These are phyloP conservation scores for Adelphocoris suturalis DNA, from an alignment of 2,888 invertebrate species.

Conservation along the genomic window DNA sequence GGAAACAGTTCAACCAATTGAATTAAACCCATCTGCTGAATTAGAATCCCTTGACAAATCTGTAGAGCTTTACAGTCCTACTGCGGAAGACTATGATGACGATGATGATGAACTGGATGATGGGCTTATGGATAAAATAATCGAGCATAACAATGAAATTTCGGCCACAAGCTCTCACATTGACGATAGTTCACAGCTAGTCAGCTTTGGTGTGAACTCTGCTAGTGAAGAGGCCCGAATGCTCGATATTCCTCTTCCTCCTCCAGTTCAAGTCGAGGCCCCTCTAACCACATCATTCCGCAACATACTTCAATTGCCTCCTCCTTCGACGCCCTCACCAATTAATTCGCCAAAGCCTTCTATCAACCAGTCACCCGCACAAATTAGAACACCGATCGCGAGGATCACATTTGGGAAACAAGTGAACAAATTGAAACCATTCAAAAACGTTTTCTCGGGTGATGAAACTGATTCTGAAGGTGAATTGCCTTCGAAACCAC, in stretches of 20 bases:
- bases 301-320: slow-evolving; percentile 72
- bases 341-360: not conserved
- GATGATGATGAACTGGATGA: slow-evolving; percentile 71
- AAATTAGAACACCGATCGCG: slow-evolving; percentile 69
- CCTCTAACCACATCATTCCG: slow-evolving; percentile 74
- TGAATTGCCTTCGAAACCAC: slow-evolving; percentile 42
- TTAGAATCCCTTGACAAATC: slow-evolving; percentile 60
- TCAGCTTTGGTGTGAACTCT: slow-evolving; percentile 74
- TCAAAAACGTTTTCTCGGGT: slow-evolving; percentile 74
- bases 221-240: slow-evolving; percentile 73
- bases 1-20: not conserved
- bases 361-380: slow-evolving; percentile 36
- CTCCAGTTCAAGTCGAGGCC: slow-evolving; percentile 70
- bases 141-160: slow-evolving; percentile 42
- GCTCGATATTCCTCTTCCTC: slow-evolving; percentile 75
- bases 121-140: slow-evolving; percentile 44
- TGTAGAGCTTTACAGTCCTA: slow-evolving; percentile 71
- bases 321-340: slow-evolving; percentile 60
- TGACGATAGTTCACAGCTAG: slow-evolving; percentile 71
- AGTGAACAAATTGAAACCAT: slow-evolving; percentile 74
- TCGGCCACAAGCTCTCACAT: slow-evolving; percentile 53
- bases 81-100: slow-evolving; percentile 72
- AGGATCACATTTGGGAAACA: slow-evolving; percentile 74
- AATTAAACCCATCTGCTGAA: not conserved
- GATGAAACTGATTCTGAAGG: slow-evolving; percentile 74